Evolutionary conservation across 2,113 vertebrate species (phyloP), one percentile per base, ranked within the genome.

Genomic region (Halichoerus grypus): DNA sequence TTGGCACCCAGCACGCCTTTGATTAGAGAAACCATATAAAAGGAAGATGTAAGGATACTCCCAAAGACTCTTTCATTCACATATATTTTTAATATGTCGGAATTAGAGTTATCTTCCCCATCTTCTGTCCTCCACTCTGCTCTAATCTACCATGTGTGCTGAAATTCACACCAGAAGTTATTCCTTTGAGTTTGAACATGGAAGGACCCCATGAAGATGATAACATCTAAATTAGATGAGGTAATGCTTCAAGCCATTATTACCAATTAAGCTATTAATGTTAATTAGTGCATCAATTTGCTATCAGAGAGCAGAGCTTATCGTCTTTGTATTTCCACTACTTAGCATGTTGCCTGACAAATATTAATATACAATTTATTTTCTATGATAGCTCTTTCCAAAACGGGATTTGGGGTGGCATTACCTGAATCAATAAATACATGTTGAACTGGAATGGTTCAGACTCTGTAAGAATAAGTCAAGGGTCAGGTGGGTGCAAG

Each of bases 261-360:
- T 97, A 81, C 83, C 87, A 96, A 95, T 97, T 97, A 98, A 92
- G 96, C 67, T 87, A 88, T 96, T 97, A 96, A 95, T 85, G 80
- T 79, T 97, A 97, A 97, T 97, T 96, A 97, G 84, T 51, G 7
- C 90, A 72, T 95, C 72, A 92, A 65, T 97, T 97, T 96, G 46
- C 55, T 94, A 72, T 97, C n/a, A 61, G 69, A 95, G 83, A 95
- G 55, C 26, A 76, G 39, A 79, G 49, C 22, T 95, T 95, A 97
- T 96, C 80, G 85, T 97, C 94, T 96, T 90, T 95, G 92, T 91
- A 97, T 76, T 88, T 89, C 79, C 61, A 87, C 80, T 80, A 92
- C 53, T 97, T 92, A 96, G 36, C 61, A 61, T 92, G 92, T 97
- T 98, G 87, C 42, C 95, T 89, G 79, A 97, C 83, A 97, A 97